phyloP scores from a whole-genome alignment of 2,888 invertebrate genomes.

The Lacanobia wlatinum region DNA sequence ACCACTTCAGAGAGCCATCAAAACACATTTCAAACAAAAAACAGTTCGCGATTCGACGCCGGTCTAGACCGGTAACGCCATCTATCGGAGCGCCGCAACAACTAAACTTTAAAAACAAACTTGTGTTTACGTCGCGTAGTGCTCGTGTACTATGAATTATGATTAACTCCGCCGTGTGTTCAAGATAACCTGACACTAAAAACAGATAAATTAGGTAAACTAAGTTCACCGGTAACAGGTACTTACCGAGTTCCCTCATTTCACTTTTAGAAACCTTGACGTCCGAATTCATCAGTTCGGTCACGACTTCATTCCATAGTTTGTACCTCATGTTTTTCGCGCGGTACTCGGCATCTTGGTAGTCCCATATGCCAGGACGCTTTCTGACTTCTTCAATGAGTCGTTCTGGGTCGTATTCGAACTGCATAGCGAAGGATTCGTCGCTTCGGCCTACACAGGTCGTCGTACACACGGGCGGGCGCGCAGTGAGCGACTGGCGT shows the following conservation, averaged over 20 bases:
- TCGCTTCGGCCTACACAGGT: slow-evolving; percentile 45
- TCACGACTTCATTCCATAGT: slow-evolving; percentile 84
- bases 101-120: slow-evolving; percentile 51
- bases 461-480: slow-evolving; percentile 79
- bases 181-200: slow-evolving; percentile 28
- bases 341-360: slow-evolving; percentile 80
- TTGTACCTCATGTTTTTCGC: slow-evolving; percentile 77
- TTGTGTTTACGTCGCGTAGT: slow-evolving; percentile 48
- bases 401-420: slow-evolving; percentile 86
- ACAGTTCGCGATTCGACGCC: slow-evolving; percentile 1
- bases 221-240: slow-evolving; percentile 41
- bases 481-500: slow-evolving; percentile 85
- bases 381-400: slow-evolving; percentile 85
- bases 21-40: slow-evolving; percentile 33
- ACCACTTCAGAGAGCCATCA: slow-evolving; percentile 24
- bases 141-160: slow-evolving; percentile 3
- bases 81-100: slow-evolving; percentile 50
- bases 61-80: slow-evolving; percentile 54
- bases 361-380: slow-evolving; percentile 87
- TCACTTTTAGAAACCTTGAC: slow-evolving; percentile 84
- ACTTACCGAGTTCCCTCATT: slow-evolving; percentile 85
- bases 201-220: slow-evolving; percentile 15
- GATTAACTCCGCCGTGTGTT: slow-evolving; percentile 14
- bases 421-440: slow-evolving; percentile 76
- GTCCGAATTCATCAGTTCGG: slow-evolving; percentile 80